phyloP scores from a whole-genome alignment of 2,797 vertebrate species.

The Chaenodraco wilsoni region DNA sequence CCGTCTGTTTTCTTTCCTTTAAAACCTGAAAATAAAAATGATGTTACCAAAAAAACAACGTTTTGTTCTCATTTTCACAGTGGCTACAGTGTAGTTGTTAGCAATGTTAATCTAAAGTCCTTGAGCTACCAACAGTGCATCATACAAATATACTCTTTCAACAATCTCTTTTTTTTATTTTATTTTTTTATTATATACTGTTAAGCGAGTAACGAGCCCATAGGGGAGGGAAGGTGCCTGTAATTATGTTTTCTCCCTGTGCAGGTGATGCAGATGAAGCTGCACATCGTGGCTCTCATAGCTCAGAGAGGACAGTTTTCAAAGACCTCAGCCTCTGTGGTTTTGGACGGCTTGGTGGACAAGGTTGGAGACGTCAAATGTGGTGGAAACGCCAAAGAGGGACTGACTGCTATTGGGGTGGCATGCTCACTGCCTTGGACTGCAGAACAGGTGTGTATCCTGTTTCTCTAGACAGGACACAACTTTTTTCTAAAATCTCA shows the following conservation, averaged over 20 bases:
- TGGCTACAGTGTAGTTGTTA: no score
- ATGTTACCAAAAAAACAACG: no score
- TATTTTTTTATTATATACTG: no score
- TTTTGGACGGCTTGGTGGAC: conserved; percentile 94
- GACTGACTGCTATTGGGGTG: conserved; percentile 92
- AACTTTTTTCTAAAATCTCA: neutral
- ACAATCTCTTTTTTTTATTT: no score
- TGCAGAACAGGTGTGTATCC: conserved; percentile 90
- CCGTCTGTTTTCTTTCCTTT: no score
- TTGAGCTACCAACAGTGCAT: no score
- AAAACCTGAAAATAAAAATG: no score
- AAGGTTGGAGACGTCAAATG: conserved; percentile 97
- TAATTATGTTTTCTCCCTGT: conserved; percentile 11
- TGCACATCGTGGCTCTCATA: conserved; percentile 91
- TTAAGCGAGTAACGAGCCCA: no score
- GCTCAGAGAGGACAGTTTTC: conserved; percentile 95
- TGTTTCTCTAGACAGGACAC: neutral
- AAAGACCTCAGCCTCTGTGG: conserved; percentile 93
- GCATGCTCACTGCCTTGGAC: conserved; percentile 94
- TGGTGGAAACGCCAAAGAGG: conserved; percentile 94
- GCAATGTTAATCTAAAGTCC: no score
- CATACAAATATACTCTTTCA: no score
- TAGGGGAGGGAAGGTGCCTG: fast-evolving
- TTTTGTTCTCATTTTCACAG: no score
- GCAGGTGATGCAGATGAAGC: conserved; percentile 99